Evolutionary conservation across 2,797 vertebrate genomes (phyloP).

Genomic region (Cyclura pinguis): DNA sequence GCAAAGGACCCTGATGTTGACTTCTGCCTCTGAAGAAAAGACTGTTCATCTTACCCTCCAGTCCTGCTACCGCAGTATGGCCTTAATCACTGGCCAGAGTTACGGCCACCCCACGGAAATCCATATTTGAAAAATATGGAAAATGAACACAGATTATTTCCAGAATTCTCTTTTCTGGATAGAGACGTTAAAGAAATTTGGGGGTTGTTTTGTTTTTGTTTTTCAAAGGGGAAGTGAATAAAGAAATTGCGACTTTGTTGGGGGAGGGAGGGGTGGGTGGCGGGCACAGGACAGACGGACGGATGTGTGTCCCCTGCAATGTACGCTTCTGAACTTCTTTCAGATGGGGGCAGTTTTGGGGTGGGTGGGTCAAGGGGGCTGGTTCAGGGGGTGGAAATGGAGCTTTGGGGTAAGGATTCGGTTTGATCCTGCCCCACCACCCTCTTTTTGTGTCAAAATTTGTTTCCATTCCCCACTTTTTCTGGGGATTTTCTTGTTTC

Average conservation of each 20-base stretch:
- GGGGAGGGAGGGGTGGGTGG: slow-evolving; percentile 29
- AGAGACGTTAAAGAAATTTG: slow-evolving; percentile 26
- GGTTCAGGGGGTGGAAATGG: slow-evolving; percentile 33
- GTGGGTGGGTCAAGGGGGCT: slow-evolving; percentile 16
- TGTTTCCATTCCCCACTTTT: slow-evolving; percentile 36
- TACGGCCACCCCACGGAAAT: slow-evolving; percentile 30
- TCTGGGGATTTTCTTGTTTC: slow-evolving; percentile 35
- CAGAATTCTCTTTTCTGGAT: slow-evolving; percentile 37
- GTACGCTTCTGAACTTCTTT: slow-evolving; percentile 38
- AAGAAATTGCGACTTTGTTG: slow-evolving; percentile 33
- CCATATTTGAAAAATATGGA: slow-evolving; percentile 46
- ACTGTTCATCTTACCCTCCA: slow-evolving; percentile 44
- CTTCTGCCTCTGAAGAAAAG: slow-evolving; percentile 47
- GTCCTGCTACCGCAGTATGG: slow-evolving; percentile 36
- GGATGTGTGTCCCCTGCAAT: slow-evolving; percentile 37
- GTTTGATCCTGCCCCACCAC: slow-evolving; percentile 34
- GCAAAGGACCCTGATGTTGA: slow-evolving; percentile 12
- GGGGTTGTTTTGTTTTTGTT: slow-evolving; percentile 3
- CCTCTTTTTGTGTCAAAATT: slow-evolving; percentile 46
- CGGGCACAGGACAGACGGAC: slow-evolving; percentile 28
- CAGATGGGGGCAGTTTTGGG: slow-evolving; percentile 23
- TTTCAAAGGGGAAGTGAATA: slow-evolving; percentile 32
- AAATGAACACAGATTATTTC: slow-evolving; percentile 28
- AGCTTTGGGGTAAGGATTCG: slow-evolving; percentile 37
- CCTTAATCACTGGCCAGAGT: slow-evolving; percentile 43